Base-by-base conservation (phyloP, 2,113 vertebrate species). In the Scomber colias region DNA sequence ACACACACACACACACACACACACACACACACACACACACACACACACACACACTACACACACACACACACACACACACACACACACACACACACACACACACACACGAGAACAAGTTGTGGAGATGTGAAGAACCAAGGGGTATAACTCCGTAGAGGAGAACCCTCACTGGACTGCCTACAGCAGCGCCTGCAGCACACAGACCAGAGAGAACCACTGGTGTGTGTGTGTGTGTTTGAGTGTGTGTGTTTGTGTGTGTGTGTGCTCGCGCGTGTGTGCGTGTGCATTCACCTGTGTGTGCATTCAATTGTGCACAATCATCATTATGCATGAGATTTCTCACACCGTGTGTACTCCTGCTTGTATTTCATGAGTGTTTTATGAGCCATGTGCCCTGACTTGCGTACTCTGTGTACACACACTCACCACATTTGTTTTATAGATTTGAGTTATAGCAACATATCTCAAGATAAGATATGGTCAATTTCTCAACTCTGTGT, bases 181-280 rank as follows among this genome's bases (percentile, higher is more conserved):
- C 64, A 91, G 92, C 89, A 85, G 72, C 45, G 91, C 92, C 92
- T 75, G 85, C 83, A 92, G 91, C 92, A 81, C 71, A 81, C 71
- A 66, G 27, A 51, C 84, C 82, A 80, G 59, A 71, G 27, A 78
- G 49, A 78, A 69, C 64, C 75, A 71, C 69, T 68, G 21, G 19
- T 54, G 77, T 64, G 40, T 71, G 50, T n/a, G 60, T 17, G 30
- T 12, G 40, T 59, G 62, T 59, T 56, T 75, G 69, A 68, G 60
- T 24, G 56, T 55, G 53, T 24, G 48, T 69, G 44, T 16, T 24
- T 67, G 19, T 50, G 21, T 62, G 59, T 27, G 61, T 56, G 50
- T 57, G 48, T 49, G 24, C 21, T 21, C 3, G 24, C 3, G 24
- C 0, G 63, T 81, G 63, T 31, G 57, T 3, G 62, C 40, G 55